Percentiles rank a stretch among this genome's conserved stretches.
phyloP scores from a whole-genome alignment of 2,113 vertebrate genomes.

The Aegypius monachus region DNA sequence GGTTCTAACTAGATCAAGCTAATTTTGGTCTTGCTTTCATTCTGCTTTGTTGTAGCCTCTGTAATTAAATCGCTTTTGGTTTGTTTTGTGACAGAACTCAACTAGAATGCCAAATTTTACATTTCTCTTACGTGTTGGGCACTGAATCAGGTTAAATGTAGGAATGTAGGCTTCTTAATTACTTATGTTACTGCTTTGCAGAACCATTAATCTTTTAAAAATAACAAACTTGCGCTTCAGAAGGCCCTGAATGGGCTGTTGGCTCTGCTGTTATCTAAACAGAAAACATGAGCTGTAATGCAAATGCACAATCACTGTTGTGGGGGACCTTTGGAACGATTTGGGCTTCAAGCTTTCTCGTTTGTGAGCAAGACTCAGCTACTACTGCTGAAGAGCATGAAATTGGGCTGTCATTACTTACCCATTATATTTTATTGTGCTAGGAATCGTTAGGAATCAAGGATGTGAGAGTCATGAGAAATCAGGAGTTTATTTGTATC shows the following conservation, averaged over 20 bases:
- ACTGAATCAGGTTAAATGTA: neutral
- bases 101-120: neutral
- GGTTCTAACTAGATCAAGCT: neutral
- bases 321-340: neutral
- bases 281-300: neutral
- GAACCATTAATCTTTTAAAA: constrained; percentile 6
- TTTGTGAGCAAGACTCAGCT: neutral
- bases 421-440: neutral
- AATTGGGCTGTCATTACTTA: neutral
- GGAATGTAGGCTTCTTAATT: neutral
- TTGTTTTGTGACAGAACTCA: neutral
- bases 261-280: neutral
- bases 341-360: neutral
- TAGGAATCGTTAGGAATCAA: neutral
- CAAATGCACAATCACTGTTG: neutral
- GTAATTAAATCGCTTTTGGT: neutral
- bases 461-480: neutral
- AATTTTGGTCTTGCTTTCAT: neutral
- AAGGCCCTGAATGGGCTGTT: neutral
- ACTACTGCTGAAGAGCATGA: neutral
- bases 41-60: neutral
- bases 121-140: neutral
- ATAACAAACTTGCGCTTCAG: neutral
- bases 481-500: neutral
- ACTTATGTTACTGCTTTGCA: neutral